These are phyloP conservation scores for Chunga burmeisteri DNA, from an alignment of 2,113 vertebrate genomes.

Conservation along the genomic window DNA sequence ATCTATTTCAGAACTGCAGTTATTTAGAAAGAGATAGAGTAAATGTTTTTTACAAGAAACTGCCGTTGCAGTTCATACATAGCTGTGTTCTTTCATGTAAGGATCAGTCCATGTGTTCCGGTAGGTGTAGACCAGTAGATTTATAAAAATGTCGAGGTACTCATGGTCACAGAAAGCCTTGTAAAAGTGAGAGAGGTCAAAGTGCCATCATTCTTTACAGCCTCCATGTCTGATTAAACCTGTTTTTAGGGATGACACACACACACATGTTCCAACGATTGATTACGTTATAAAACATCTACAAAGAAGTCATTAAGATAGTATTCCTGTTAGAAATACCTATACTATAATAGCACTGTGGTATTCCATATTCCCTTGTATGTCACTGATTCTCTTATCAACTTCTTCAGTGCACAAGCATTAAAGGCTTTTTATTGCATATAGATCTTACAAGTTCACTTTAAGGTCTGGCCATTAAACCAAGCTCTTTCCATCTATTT, in stretches of 20 bases:
- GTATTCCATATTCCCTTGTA: conserved; percentile 4
- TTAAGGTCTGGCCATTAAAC: conserved; percentile 52
- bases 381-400: conserved; percentile 28
- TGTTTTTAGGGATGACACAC: neutral
- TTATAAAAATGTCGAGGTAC: neutral
- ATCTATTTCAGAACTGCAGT: neutral
- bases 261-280: accelerated
- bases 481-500: conserved; percentile 36
- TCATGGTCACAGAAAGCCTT: neutral
- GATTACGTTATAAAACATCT: conserved; percentile 7
- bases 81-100: neutral
- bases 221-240: neutral
- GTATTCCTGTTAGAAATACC: neutral
- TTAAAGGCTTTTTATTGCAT: conserved; percentile 46
- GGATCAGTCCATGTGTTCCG: neutral
- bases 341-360: neutral
- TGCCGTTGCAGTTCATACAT: neutral
- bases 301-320: neutral
- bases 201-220: neutral
- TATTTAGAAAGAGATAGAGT: neutral
- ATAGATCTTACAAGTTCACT: conserved; percentile 44
- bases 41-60: neutral
- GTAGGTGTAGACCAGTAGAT: neutral
- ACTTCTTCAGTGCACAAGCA: neutral
- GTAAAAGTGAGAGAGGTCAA: neutral